phyloP scores from a whole-genome alignment of 2,113 vertebrate species.

The Platysternon megacephalum region DNA sequence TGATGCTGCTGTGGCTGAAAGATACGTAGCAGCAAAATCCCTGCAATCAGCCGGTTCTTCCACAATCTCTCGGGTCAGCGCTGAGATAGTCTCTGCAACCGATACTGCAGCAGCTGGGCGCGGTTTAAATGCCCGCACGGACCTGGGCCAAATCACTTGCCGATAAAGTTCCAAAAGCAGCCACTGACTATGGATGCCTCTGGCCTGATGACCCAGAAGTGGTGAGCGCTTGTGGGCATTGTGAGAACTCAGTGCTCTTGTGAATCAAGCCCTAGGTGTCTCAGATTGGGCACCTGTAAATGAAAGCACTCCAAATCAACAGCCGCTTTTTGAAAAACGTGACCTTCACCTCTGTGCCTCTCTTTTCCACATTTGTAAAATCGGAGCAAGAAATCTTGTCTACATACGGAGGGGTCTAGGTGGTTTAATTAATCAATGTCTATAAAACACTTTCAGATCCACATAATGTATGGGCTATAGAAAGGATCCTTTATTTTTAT shows the following conservation, averaged over 20 bases:
- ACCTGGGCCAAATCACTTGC: background rate
- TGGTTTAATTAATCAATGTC: background rate
- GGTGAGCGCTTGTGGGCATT: background rate
- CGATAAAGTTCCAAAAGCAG: background rate
- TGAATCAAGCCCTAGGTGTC: background rate
- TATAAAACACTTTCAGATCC: background rate
- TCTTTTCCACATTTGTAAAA: background rate
- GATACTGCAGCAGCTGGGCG: rapidly evolving
- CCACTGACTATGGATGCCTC: background rate
- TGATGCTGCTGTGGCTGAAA: background rate
- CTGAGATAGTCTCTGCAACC: background rate
- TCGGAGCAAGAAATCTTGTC: background rate
- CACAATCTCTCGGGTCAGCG: background rate
- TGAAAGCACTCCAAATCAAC: too few relatives aligned
- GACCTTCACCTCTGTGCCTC: background rate
- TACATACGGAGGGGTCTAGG: background rate
- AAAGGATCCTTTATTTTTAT: background rate
- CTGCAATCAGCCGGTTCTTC: background rate
- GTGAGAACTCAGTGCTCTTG: background rate
- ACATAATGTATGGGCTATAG: background rate
- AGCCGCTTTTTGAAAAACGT: background rate
- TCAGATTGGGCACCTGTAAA: background rate
- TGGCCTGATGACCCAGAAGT: background rate
- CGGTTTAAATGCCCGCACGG: background rate
- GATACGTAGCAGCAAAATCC: background rate